Evolutionary conservation across 2,113 vertebrate genomes (phyloP), one percentile per base, ranked within the genome.

Genomic region (Thunnus maccoyii): DNA sequence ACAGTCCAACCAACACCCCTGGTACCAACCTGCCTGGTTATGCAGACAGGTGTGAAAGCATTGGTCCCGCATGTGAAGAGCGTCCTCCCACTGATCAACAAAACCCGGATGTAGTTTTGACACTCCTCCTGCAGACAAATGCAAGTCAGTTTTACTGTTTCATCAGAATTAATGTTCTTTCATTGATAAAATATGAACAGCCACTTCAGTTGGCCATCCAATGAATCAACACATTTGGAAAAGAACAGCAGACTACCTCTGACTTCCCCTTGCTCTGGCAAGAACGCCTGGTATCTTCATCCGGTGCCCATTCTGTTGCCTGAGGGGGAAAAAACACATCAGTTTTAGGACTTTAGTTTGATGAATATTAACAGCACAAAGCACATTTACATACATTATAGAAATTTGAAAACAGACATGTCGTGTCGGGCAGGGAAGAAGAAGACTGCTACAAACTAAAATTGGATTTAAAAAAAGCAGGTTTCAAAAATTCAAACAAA

Each of bases 251-350:
- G 84, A 54, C 14, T 93, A 99, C 98, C 97, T 98, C 96, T 7
- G 97, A 96, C 94, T 99, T 99, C 78, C 98, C 98, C 90, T 99
- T 99, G 93, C 97, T 99, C 91, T 97, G 97, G 94, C 98, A 99
- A 14, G 97, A 98, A 75, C 93, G 96, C 84, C 91, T 97, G 0
- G 97, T 99, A 57, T 97, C 96, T 84, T 97, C 96, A 5, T 96
- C 96, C 10, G 97, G 97, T n/a, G 95, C 94, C 97, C 97, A 99
- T 82, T 97, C 96, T 73, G 96, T 95, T 61, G 95, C 96, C 98
- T 99, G 86, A 44, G 78, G 86, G 44, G 75, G 5, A 70, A 86
- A 52, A 68, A 32, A 25, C 3, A 32, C 17, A 16, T 13, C 18
- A 8, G 32, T 50, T 69, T 61, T 62, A 12, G n/a, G 25, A 32